phyloP scores from a whole-genome alignment of 2,888 invertebrate genomes.

The Panzeria rudis region DNA sequence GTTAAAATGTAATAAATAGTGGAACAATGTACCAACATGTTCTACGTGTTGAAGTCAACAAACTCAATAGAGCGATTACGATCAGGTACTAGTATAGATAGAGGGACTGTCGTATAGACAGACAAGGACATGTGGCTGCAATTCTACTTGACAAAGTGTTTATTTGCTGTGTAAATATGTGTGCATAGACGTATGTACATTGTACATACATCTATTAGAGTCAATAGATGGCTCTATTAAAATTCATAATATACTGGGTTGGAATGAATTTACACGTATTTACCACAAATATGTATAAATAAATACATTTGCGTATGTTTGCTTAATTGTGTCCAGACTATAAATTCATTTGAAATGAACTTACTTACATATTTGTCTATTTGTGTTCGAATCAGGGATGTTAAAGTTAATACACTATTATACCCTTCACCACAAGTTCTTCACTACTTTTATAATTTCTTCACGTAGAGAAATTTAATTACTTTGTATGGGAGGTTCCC shows the following conservation, averaged over 20 bases:
- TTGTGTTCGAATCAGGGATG: too few relatives aligned
- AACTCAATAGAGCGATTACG: slow-evolving; percentile 18
- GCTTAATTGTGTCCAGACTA: background rate
- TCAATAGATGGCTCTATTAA: slow-evolving; percentile 21
- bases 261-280: slow-evolving; percentile 1
- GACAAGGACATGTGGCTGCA: slow-evolving; percentile 13
- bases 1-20: slow-evolving; percentile 42
- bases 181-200: background rate
- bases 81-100: slow-evolving; percentile 8
- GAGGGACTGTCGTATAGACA: background rate
- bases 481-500: too few relatives aligned
- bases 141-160: slow-evolving; percentile 21
- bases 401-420: too few relatives aligned
- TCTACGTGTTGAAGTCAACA: slow-evolving; percentile 44
- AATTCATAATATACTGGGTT: background rate
- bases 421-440: too few relatives aligned
- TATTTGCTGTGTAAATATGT: slow-evolving; percentile 2
- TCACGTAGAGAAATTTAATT: too few relatives aligned
- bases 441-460: too few relatives aligned
- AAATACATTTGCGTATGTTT: background rate
- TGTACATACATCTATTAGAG: background rate
- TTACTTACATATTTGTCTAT: too few relatives aligned
- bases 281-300: background rate
- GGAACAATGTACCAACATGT: slow-evolving; percentile 8
- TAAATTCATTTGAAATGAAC: too few relatives aligned